Evolutionary conservation across 2,888 invertebrate species (phyloP), one percentile per base, ranked within the genome.

Genomic region (Marronus borbonicus): DNA sequence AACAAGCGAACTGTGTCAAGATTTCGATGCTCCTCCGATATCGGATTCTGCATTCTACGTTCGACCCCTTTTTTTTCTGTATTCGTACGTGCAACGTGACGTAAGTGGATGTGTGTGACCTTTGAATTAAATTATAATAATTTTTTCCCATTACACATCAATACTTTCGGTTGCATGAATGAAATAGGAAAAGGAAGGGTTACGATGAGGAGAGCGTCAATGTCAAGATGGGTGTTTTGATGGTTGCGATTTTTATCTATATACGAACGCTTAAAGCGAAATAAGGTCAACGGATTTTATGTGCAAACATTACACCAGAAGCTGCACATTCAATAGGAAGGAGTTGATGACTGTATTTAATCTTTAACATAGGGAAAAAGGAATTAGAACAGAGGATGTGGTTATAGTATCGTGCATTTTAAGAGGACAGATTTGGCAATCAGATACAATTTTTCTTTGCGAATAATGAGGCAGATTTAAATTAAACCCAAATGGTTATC

Each of bases 1-100:
- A 88, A 87, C 88, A 88, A 88, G 88, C 88, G 88, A 88, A 89
- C 88, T 88, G 89, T 88, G 88, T 88, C 88, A 88, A 88, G 88
- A 88, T 88, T 86, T 87, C 84, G 83, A 60, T 60, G 62, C 20
- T 74, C 72, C 83, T 83, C 44, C 81, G 81, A 79, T 77, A 76
- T 80, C 80, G 81, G 80, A 81, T 81, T 79, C 80, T 79, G 78
- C 72, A 69, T 36, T 36, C 31, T 36, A 3, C 31, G 5, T 36
- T 36, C 75, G 58, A 80, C 78, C 79, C 81, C 24, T 60, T 74
- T 31, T 44, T 39, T 44, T 44, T 2, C 44, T 12, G 44, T 44
- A 44, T 12, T 1, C 24, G 24, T 24, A 24, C 24, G 24, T 24
- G 24, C 24, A 24, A 31, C 31, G 20, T 12, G 31, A n/a, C 39